Percentiles rank a stretch among this genome's conserved stretches.
phyloP scores from a whole-genome alignment of 2,888 invertebrate species.

The Syrphus vitripennis region DNA sequence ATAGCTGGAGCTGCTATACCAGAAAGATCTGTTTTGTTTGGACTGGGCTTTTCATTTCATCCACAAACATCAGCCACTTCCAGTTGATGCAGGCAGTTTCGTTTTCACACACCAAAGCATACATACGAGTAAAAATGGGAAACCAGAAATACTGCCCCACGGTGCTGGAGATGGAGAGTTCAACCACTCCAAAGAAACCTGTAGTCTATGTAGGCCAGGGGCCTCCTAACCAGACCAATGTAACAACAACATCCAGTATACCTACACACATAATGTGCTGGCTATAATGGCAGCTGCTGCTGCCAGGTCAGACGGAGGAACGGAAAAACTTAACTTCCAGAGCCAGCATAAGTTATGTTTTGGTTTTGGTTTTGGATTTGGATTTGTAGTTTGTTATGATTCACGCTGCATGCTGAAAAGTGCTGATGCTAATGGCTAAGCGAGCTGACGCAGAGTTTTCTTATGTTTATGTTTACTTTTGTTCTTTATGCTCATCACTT shows the following conservation, averaged over 20 bases:
- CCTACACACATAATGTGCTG: not conserved
- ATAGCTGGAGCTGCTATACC: not conserved
- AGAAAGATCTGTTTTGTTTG: constrained; percentile 20
- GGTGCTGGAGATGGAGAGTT: constrained; percentile 59
- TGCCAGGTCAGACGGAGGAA: not conserved
- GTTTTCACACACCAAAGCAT: constrained; percentile 25
- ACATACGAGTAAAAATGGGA: not conserved
- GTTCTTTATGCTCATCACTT: not conserved
- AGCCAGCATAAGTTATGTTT: constrained; percentile 48
- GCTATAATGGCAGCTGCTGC: not conserved
- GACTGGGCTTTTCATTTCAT: constrained; percentile 65
- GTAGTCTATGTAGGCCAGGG: constrained; percentile 69
- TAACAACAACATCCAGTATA: constrained; percentile 49
- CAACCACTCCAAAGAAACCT: constrained; percentile 65
- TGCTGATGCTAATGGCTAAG: not conserved
- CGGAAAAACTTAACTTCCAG: constrained; percentile 28
- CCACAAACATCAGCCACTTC: constrained; percentile 58
- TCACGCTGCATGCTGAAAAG: constrained; percentile 36
- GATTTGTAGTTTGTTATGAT: constrained; percentile 58
- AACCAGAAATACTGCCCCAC: constrained; percentile 56
- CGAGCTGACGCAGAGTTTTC: constrained; percentile 30
- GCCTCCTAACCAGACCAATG: constrained; percentile 69
- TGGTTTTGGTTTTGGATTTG: too few relatives aligned
- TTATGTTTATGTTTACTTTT: constrained; percentile 54
- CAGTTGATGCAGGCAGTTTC: constrained; percentile 70